These are phyloP conservation scores for Trematomus bernacchii DNA, from an alignment of 2,797 vertebrate species.

Conservation along the genomic window DNA sequence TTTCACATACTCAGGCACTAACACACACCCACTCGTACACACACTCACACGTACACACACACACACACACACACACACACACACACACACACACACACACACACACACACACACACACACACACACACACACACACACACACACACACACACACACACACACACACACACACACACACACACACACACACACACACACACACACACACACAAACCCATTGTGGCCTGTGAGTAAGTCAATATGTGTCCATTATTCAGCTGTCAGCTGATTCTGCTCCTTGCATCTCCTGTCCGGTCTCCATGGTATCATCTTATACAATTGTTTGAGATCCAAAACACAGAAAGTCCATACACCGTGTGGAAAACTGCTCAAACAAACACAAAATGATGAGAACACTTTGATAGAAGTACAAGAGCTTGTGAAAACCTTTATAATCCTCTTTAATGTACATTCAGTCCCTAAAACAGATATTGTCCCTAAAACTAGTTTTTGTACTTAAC, in stretches of 20 bases:
- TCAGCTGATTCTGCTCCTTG: conserved; percentile 58
- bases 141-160: conserved; percentile 24
- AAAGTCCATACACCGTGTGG: conserved; percentile 9
- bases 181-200: conserved; percentile 31
- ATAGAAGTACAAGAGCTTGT: background rate
- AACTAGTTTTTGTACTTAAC: conserved; percentile 7
- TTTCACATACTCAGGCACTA: conserved; percentile 31
- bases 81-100: conserved; percentile 11
- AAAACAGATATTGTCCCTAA: background rate
- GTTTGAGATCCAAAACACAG: conserved; percentile 34
- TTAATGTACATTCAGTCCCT: background rate
- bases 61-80: conserved; percentile 42
- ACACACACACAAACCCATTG: conserved; percentile 52
- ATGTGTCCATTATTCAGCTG: conserved; percentile 79
- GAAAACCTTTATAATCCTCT: background rate
- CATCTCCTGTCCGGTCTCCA: conserved; percentile 73
- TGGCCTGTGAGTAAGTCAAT: conserved; percentile 87
- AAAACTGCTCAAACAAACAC: conserved; percentile 2
- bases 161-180: conserved; percentile 41
- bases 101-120: too few relatives aligned
- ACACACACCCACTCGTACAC: conserved; percentile 37
- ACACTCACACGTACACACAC: conserved; percentile 31
- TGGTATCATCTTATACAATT: conserved; percentile 64
- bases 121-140: too few relatives aligned
- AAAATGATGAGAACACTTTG: background rate